These are phyloP conservation scores for Lasiommata megera DNA, from an alignment of 2,888 invertebrate genomes.

Conservation along the genomic window DNA sequence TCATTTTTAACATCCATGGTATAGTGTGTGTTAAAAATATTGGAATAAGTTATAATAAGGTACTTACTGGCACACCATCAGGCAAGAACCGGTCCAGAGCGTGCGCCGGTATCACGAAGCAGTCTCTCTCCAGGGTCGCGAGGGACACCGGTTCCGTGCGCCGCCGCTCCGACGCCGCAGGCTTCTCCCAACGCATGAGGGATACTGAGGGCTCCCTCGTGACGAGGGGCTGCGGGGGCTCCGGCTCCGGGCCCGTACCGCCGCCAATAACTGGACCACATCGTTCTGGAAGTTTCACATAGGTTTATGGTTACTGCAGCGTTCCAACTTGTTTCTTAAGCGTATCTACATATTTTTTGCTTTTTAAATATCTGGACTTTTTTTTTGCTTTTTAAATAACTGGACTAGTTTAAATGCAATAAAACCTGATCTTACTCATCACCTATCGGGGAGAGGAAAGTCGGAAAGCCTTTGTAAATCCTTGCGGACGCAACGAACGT, in stretches of 20 bases:
- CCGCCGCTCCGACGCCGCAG: conserved; percentile 64
- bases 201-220: conserved; percentile 85
- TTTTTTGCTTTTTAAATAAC: no score
- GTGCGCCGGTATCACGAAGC: conserved; percentile 95
- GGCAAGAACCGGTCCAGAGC: conserved; percentile 93
- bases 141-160: conserved; percentile 88
- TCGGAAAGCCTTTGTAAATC: no score
- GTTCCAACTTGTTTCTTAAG: no score
- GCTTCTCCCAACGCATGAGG: conserved; percentile 73
- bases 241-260: conserved; percentile 83
- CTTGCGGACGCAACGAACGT: no score
- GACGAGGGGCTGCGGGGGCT: conserved; percentile 87
- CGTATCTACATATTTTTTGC: no score
- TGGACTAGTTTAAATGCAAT: no score
- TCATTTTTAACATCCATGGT: no score
- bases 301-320: not conserved
- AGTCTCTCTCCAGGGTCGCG: conserved; percentile 92
- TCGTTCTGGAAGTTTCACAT: conserved; percentile 79
- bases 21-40: no score
- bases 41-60: not conserved
- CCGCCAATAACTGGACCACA: conserved; percentile 86
- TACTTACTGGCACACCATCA: conserved; percentile 90
- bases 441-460: no score
- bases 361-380: no score
- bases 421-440: no score